Evolutionary conservation across 2,113 vertebrate species (phyloP), one percentile per base, ranked within the genome.

Genomic region (Oryzias celebensis): DNA sequence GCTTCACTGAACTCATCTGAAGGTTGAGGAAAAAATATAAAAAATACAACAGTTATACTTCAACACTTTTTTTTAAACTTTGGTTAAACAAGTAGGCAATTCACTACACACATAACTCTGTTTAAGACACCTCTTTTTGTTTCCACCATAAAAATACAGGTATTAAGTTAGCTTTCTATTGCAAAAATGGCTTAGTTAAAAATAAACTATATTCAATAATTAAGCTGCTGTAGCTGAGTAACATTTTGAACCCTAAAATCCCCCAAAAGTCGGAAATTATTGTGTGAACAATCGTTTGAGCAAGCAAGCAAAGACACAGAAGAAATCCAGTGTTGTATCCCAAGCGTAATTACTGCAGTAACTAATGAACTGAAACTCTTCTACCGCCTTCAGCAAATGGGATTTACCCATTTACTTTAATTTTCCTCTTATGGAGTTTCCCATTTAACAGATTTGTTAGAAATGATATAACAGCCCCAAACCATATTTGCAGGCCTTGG

Each of bases 1-100:
- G 93, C 82, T 98, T 98, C 58, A 99, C 94, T 0, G 96, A 95
- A 79, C 96, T 97, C 93, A 99, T 99, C 97, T 99, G 84, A 23
- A 81, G 81, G 67, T 41, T 7, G 8, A 14, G 8, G 14, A 55
- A 22, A 14, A 41, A 26, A 49, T 3, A 23, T 7, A 14, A 58
- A n/a, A 16, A 23, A 49, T 4, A 7, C 26, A 28, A 28, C 3
- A 28, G 26, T 28, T 6, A 28, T 28, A 28, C 26, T 28, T 12
- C 5, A 24, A 5, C 16, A 31, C 3, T 20, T 3, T 3, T 31
- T n/a, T 22, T 41, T 6, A 7, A 0, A 15, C 10, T 36, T 36
- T 36, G 12, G 36, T 36, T 12, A 12, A 36, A 36, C 36, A 36
- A 10, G 36, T 36, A 28, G 5, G 26, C 5, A 52, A 52, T 28